Evolutionary conservation across 2,113 vertebrate genomes (phyloP).

Genomic region (Astatotilapia flaviijosephi): DNA sequence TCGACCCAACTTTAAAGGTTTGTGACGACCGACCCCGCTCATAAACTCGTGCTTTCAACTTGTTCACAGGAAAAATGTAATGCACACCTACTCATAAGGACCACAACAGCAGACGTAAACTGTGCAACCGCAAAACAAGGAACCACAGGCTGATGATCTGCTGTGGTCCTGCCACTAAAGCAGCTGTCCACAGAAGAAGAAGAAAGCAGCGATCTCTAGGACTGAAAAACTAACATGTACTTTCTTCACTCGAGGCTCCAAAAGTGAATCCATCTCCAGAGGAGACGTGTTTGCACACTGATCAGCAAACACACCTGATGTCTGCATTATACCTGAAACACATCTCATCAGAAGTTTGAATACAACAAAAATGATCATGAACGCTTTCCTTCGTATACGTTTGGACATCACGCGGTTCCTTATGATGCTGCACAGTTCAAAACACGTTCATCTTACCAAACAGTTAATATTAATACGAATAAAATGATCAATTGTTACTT

Average conservation of each 20-base stretch:
- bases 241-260: not conserved
- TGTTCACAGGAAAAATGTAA: not conserved
- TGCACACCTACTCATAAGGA: not conserved
- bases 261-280: not conserved
- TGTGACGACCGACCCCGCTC: not conserved
- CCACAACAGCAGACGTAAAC: not conserved
- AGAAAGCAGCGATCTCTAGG: not conserved
- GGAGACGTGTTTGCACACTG: not conserved
- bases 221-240: rapidly evolving
- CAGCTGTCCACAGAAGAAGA: not conserved
- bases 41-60: not conserved
- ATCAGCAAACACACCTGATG: not conserved
- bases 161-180: not conserved
- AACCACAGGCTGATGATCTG: not conserved
- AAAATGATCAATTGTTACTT: not conserved
- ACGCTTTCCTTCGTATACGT: not conserved
- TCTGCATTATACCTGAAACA: not conserved
- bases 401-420: not conserved
- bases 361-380: not conserved
- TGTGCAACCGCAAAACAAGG: not conserved
- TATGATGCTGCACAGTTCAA: not conserved
- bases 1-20: not conserved
- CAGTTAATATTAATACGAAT: not conserved
- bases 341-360: not conserved
- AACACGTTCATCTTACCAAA: not conserved